Evolutionary conservation across 2,113 vertebrate species (phyloP).

Genomic region (Amia ocellicauda): DNA sequence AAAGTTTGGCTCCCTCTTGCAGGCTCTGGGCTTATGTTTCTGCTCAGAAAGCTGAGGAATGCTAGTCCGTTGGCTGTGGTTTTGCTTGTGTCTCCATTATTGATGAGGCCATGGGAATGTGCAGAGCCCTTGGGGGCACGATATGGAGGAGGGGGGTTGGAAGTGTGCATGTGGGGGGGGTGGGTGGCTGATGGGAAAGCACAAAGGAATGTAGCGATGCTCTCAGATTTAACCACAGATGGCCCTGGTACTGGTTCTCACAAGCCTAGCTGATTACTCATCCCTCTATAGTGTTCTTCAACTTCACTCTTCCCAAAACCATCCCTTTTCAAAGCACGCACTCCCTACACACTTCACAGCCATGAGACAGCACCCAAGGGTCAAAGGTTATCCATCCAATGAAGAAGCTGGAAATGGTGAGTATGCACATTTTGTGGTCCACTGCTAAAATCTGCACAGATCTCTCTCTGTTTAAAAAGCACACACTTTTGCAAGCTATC

Average conservation of each 20-base stretch:
- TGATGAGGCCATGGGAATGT: constrained; percentile 54
- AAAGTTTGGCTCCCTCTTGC: background rate
- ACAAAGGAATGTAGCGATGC: constrained; percentile 60
- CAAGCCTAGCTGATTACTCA: constrained; percentile 68
- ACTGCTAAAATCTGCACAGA: too few species aligned
- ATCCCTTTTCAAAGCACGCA: background rate
- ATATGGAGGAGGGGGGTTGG: constrained; percentile 24
- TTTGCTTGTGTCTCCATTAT: constrained; percentile 32
- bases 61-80: constrained; percentile 15
- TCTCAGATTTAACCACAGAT: constrained; percentile 59
- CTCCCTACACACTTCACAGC: constrained; percentile 7
- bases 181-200: constrained; percentile 60
- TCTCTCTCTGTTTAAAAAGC: constrained; percentile 28
- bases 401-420: too few species aligned
- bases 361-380: too few species aligned
- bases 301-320: constrained; percentile 40
- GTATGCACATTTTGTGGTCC: too few species aligned
- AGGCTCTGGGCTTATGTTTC: background rate
- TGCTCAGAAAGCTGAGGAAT: background rate
- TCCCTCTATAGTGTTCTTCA: constrained; percentile 44
- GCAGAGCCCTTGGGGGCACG: constrained; percentile 31
- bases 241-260: constrained; percentile 63
- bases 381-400: too few species aligned
- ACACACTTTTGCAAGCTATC: constrained; percentile 1
- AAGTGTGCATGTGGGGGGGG: constrained; percentile 12